phyloP scores from a whole-genome alignment of 2,113 vertebrate species.

The Upupa epops region DNA sequence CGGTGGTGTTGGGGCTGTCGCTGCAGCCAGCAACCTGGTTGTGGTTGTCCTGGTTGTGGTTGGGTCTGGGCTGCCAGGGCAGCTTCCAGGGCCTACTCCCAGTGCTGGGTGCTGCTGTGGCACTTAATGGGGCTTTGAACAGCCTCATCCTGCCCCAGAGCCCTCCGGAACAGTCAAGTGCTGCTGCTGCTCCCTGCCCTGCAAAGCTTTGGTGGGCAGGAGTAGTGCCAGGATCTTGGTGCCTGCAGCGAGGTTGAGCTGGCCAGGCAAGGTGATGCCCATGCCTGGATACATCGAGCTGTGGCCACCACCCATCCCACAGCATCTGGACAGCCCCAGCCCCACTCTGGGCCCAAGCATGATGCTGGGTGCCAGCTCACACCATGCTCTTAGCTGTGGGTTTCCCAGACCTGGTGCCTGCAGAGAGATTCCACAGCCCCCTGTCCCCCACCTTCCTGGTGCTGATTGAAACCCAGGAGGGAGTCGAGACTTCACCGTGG shows the following conservation, averaged over 20 bases:
- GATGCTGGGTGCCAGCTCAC: not conserved
- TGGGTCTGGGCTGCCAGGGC: not conserved
- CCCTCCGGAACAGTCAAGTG: fast-evolving
- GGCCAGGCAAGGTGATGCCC: not conserved
- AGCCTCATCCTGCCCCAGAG: fast-evolving
- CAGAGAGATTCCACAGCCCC: fast-evolving
- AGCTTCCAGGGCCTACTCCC: fast-evolving
- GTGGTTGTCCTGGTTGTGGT: fast-evolving
- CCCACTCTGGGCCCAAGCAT: fast-evolving
- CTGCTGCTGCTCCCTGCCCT: not conserved
- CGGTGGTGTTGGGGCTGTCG: fast-evolving
- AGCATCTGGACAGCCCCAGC: fast-evolving
- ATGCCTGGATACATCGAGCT: not conserved
- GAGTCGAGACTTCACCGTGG: not conserved
- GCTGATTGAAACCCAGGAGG: not conserved
- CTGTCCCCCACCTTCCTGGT: fast-evolving
- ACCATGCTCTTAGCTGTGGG: not conserved
- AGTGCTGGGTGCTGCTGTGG: fast-evolving
- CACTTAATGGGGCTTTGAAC: fast-evolving
- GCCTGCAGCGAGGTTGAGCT: fast-evolving
- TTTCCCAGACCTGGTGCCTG: not conserved
- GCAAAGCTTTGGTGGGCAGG: fast-evolving
- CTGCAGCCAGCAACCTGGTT: not conserved
- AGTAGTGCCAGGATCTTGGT: not conserved
- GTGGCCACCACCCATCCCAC: not conserved